Percentiles rank a stretch among this genome's conserved stretches.
Evolutionary conservation across 2,797 vertebrate species (phyloP).

Genomic region (Geotrypetes seraphini): DNA sequence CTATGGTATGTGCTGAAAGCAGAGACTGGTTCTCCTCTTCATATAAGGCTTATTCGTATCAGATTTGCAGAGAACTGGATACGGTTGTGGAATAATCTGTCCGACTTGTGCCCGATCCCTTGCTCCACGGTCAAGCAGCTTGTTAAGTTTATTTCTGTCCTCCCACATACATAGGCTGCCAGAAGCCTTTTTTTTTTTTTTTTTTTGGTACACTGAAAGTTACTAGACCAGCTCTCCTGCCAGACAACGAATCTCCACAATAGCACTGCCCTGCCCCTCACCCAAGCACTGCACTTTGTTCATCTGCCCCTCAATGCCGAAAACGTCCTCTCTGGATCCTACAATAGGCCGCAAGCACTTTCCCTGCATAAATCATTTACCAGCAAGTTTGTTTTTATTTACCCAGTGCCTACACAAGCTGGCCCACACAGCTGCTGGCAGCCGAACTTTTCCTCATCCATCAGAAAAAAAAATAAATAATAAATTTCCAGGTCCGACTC

Average conservation of each 20-base stretch:
- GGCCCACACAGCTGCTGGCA: neutral
- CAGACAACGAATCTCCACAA: conserved; percentile 24
- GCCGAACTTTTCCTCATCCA: neutral
- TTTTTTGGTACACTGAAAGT: conserved; percentile 32
- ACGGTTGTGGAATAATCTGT: too few species aligned
- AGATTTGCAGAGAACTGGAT: too few species aligned
- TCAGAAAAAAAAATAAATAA: neutral
- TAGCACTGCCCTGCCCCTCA: conserved; percentile 19
- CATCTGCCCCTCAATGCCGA: conserved; percentile 22
- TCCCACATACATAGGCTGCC: too few species aligned
- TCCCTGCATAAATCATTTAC: conserved; percentile 14
- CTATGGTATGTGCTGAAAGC: too few species aligned
- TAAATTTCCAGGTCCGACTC: neutral
- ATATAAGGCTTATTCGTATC: too few species aligned
- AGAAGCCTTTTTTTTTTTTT: too few species aligned
- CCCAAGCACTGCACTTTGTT: rapidly evolving
- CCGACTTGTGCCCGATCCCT: too few species aligned
- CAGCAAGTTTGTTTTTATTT: conserved; percentile 13
- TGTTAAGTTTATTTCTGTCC: too few species aligned
- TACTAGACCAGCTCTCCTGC: conserved; percentile 15
- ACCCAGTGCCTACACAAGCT: neutral
- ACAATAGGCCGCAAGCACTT: conserved; percentile 4
- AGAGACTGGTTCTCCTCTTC: too few species aligned
- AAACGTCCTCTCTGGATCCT: conserved; percentile 6
- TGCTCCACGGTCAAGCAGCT: too few species aligned